Evolutionary conservation across 2,113 vertebrate species (phyloP), one percentile per base, ranked within the genome.

Genomic region (Phodopus roborovskii): DNA sequence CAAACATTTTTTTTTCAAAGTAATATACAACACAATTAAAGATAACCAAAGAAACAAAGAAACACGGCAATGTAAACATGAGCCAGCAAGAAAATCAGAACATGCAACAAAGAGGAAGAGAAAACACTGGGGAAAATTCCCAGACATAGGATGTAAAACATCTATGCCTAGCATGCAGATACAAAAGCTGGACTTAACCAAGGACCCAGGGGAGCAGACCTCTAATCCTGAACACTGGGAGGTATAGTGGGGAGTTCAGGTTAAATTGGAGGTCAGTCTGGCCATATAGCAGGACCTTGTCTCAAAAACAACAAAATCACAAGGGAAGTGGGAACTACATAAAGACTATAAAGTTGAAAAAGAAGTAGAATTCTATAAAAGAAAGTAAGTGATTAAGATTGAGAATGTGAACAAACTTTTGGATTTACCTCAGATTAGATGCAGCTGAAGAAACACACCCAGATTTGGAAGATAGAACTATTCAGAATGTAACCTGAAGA

Each of bases 351-450:
- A 15, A 10, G 60, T 22, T 85, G 77, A 77, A 89, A 92, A 71
- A 86, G 73, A 90, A 64, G 42, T 75, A 74, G 74, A 91, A 95
- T 71, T 91, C 89, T 85, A 81, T 66, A 95, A 56, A 53, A 86
- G 71, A 68, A 91, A 94, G 87, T 92, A 33, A 79, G 39, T 77
- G 85, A 74, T 64, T 53, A 75, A 79, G 50, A 91, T 24, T 85
- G 66, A 94, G 53, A 94, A 50, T 83, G 16, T 28, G 92, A 92
- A 13, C 33, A 77, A 81, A 90, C 11, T 87, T 62, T 88, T 75
- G 56, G 50, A 83, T 92, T 78, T 92, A 83, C 78, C 22, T 70
- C 56, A 92, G 75, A 97, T 91, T 71, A 94, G 77, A 95, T 45
- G 71, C 4, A 86, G 82, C 45, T 91, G 48, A 91, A 97, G 77